phyloP scores from a whole-genome alignment of 2,113 vertebrate species.

The Heloderma charlesbogerti region DNA sequence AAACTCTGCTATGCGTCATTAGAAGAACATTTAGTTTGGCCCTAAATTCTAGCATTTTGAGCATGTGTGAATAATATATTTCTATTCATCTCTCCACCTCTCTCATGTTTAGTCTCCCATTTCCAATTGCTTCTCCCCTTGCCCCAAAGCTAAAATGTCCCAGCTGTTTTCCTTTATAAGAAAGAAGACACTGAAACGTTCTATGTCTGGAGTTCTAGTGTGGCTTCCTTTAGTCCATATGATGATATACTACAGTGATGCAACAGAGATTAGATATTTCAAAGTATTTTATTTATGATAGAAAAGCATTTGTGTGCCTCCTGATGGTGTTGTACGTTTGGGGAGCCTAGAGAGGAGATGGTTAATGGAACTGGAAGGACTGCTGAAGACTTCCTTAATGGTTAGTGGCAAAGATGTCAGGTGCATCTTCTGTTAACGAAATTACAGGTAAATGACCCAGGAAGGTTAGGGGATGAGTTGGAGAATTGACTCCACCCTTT shows the following conservation, averaged over 20 bases:
- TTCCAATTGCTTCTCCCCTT: no score
- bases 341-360: background rate
- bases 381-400: background rate
- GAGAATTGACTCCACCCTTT: background rate
- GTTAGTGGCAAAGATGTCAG: background rate
- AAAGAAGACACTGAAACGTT: background rate
- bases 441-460: no score
- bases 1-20: no score
- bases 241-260: background rate
- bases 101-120: background rate
- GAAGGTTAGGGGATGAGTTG: background rate
- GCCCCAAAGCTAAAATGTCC: background rate
- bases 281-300: constrained; percentile 33
- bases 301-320: background rate
- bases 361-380: background rate
- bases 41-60: background rate
- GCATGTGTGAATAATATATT: background rate
- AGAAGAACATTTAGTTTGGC: no score
- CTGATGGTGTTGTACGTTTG: background rate
- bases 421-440: background rate
- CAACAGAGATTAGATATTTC: no score
- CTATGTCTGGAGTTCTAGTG: background rate
- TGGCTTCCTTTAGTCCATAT: background rate
- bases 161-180: background rate
- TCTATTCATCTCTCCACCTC: background rate